Evolutionary conservation across 2,888 invertebrate genomes (phyloP).

Genomic region (Agonopterix arenella): DNA sequence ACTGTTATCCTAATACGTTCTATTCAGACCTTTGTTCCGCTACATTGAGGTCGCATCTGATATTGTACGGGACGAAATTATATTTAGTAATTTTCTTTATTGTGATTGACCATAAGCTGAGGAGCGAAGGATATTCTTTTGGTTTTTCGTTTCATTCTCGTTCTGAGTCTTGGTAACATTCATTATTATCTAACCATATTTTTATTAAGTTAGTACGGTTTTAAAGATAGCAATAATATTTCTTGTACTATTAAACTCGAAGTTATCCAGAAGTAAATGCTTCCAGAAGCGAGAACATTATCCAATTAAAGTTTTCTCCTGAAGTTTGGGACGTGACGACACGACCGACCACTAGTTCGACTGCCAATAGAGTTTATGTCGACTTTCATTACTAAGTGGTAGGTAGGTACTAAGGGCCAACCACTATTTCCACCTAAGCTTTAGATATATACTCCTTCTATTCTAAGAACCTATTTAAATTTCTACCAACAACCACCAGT

Average conservation of each 20-base stretch:
- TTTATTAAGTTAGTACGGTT: too few relatives aligned
- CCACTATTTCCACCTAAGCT: too few relatives aligned
- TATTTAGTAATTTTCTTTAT: constrained; percentile 1
- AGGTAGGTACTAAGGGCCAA: too few relatives aligned
- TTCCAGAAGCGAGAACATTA: constrained; percentile 18
- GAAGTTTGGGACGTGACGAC: constrained; percentile 38
- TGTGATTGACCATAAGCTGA: constrained; percentile 1
- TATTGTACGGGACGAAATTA: constrained; percentile 2
- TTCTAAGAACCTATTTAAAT: too few relatives aligned
- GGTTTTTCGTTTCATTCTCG: too few relatives aligned
- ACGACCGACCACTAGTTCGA: constrained; percentile 7
- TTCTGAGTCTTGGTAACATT: too few relatives aligned
- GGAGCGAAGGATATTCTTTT: neutral
- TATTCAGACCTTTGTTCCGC: neutral
- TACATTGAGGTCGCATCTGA: neutral
- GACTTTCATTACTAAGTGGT: too few relatives aligned
- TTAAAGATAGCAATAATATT: too few relatives aligned
- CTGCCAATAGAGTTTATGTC: neutral
- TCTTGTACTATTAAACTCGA: neutral
- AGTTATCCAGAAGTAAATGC: constrained; percentile 1
- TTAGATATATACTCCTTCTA: too few relatives aligned
- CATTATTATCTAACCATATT: too few relatives aligned
- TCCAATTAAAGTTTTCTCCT: constrained; percentile 59
- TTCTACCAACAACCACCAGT: too few relatives aligned
- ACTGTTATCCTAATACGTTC: constrained; percentile 1